phyloP scores from a whole-genome alignment of 2,888 invertebrate species.

The Cheiracanthium punctorium region DNA sequence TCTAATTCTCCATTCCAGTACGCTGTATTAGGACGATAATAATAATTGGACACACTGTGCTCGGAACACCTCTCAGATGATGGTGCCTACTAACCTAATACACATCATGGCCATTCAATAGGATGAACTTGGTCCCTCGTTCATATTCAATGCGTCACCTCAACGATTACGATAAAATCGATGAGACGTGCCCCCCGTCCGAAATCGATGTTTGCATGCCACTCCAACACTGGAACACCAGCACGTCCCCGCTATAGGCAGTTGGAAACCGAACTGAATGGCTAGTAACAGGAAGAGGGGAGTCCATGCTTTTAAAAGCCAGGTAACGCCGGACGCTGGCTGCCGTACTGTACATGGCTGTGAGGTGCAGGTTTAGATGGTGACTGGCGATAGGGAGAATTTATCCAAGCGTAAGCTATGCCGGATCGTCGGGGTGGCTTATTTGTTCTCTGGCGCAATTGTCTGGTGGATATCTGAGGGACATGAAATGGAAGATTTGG shows the following conservation, averaged over 20 bases:
- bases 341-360: too few relatives aligned
- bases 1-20: too few relatives aligned
- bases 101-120: neutral
- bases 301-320: neutral
- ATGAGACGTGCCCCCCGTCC: neutral
- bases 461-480: too few relatives aligned
- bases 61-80: neutral
- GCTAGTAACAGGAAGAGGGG: neutral
- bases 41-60: too few relatives aligned
- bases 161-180: conserved; percentile 2
- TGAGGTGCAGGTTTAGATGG: neutral
- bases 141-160: neutral
- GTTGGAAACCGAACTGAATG: neutral
- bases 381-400: neutral
- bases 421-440: neutral
- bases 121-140: neutral
- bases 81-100: neutral
- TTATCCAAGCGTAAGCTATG: neutral
- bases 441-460: neutral
- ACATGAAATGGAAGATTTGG: too few relatives aligned
- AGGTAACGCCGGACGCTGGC: neutral
- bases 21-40: too few relatives aligned
- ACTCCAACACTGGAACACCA: neutral
- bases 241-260: neutral
- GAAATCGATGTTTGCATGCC: conserved; percentile 1